These are phyloP conservation scores for Chelidonichthys spinosus DNA, from an alignment of 2,797 vertebrate species.

Conservation along the genomic window DNA sequence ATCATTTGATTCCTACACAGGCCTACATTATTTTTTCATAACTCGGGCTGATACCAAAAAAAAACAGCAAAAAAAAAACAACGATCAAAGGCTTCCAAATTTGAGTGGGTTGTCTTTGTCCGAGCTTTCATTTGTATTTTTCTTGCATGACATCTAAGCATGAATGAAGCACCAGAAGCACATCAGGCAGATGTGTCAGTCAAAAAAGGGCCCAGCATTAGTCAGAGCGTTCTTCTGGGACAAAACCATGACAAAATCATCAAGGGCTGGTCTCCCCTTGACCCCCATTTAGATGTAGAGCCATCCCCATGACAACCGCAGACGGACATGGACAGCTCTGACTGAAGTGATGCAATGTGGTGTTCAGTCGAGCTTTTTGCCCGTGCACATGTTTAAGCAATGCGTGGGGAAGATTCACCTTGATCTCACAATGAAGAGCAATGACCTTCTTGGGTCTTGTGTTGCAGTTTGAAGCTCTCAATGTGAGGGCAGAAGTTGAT, in stretches of 20 bases:
- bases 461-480: slow-evolving; percentile 40
- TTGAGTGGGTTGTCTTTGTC: slow-evolving; percentile 31
- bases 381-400: slow-evolving; percentile 16
- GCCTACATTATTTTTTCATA: slow-evolving; percentile 30
- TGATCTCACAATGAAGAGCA: slow-evolving; percentile 39
- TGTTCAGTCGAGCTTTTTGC: slow-evolving; percentile 14
- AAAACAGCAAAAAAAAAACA: slow-evolving; percentile 24
- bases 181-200: slow-evolving; percentile 35
- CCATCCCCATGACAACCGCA: slow-evolving; percentile 8
- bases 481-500: slow-evolving; percentile 43
- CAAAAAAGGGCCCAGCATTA: slow-evolving; percentile 25
- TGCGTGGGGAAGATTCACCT: slow-evolving; percentile 42
- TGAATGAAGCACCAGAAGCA: slow-evolving; percentile 22
- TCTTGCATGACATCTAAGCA: slow-evolving; percentile 21
- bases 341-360: slow-evolving; percentile 47
- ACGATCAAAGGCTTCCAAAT: slow-evolving; percentile 37
- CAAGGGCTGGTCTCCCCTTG: slow-evolving; percentile 30
- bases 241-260: slow-evolving; percentile 48
- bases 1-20: slow-evolving; percentile 11
- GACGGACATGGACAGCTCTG: slow-evolving; percentile 6
- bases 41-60: slow-evolving; percentile 34
- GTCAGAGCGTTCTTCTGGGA: slow-evolving; percentile 32
- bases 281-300: slow-evolving; percentile 34
- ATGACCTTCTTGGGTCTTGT: slow-evolving; percentile 28
- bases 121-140: slow-evolving; percentile 41